Evolutionary conservation across 2,888 invertebrate genomes (phyloP), one percentile per base, ranked within the genome.

Genomic region (Halictus ligatus): DNA sequence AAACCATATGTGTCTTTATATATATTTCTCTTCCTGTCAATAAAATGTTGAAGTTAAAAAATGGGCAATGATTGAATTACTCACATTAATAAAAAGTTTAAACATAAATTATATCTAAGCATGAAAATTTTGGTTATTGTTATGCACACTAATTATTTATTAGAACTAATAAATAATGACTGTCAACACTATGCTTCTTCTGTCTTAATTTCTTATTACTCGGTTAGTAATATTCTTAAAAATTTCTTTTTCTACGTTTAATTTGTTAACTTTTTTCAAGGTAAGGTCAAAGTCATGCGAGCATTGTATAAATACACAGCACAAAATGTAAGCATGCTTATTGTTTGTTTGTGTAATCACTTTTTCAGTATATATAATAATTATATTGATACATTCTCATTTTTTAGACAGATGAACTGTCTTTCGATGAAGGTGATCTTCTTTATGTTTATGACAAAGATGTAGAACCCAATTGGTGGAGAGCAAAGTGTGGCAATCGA

Each of bases 351-450:
- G 64, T 35, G 35, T 54, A 69, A 35, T n/a, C 5, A 71, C 25
- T 75, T 67, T 29, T 6, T 15, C 25, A 77, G 46, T 75, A 3
- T 8, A 46, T 46, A 0, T 21, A 15, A 64, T 18, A 80, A 35
- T 71, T 29, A 10, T 12, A 50, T 48, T 35, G 64, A 60, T 71
- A 75, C 43, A 46, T 71, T 8, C 13, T 25, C n/a, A 1, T 25
- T 81, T 71, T 85, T 67, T 90, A 96, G 96, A 93, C 94, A 40
- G 96, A 97, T 94, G 97, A 97, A 92, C 92, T 97, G 85, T 96
- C 96, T 5, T 97, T 97, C 93, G 96, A 96, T 81, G 97, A 97
- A 94, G 97, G 97, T 25, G 97, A 97, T 81, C 79, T 96, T 60
- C 92, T 97, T n/a, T 97, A 97, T 91, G 96, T 97, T 25, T 94